Evolutionary conservation across 2,113 vertebrate species (phyloP).

Genomic region (Elachura formosa): DNA sequence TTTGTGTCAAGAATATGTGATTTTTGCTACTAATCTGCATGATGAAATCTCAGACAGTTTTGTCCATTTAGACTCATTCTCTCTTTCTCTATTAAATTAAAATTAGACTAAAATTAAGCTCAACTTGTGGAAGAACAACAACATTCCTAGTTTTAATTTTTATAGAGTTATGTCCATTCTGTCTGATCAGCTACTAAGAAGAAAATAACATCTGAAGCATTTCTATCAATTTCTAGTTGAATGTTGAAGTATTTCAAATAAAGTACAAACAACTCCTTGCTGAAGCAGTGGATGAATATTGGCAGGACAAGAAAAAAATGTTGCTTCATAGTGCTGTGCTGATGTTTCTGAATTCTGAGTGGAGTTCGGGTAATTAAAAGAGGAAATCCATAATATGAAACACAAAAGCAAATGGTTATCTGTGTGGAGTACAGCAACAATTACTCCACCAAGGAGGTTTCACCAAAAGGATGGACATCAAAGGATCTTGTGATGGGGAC

Average conservation of each 20-base stretch:
- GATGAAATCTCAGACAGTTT: background rate
- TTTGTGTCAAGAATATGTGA: background rate
- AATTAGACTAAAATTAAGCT: background rate
- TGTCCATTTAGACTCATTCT: background rate
- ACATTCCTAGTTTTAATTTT: background rate
- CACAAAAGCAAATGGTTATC: background rate
- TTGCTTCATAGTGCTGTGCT: background rate
- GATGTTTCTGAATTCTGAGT: background rate
- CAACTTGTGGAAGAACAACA: background rate
- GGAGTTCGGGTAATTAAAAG: background rate
- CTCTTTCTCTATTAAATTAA: background rate
- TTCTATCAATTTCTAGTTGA: background rate
- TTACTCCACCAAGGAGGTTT: background rate
- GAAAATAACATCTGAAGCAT: background rate
- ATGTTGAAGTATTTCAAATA: background rate
- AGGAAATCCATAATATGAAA: background rate
- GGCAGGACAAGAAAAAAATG: background rate
- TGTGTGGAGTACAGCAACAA: background rate
- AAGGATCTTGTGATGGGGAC: background rate
- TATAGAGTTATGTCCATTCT: background rate
- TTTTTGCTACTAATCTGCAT: background rate
- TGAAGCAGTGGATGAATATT: background rate
- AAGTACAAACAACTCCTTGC: background rate
- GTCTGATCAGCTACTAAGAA: background rate
- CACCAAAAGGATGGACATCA: background rate